A percentile compares a stretch with the other conserved stretches of the same genome.
Conservation (phyloP, 1,140 invertebrate genomes). For the Stegodyphus mimosarum region DNA sequence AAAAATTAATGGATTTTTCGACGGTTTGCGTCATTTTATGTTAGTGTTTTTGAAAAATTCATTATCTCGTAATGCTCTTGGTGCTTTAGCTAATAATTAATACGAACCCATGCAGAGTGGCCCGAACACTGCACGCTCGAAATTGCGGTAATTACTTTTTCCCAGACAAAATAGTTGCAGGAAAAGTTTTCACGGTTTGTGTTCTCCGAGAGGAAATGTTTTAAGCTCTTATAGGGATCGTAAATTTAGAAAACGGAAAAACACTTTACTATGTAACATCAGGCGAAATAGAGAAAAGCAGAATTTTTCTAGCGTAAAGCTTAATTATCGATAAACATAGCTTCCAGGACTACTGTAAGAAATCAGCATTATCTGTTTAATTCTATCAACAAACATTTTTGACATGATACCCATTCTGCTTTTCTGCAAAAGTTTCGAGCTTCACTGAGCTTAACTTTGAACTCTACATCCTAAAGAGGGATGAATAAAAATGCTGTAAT, state of each 20-base stretch:
- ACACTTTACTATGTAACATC: constrained; percentile 25
- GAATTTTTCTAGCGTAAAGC: constrained; percentile 8
- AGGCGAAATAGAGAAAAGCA: not conserved
- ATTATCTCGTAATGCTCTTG: constrained; percentile 51
- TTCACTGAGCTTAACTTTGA: too few species aligned
- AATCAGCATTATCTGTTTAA: constrained; percentile 43
- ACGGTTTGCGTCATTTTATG: constrained; percentile 58
- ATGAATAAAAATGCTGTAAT: too few species aligned
- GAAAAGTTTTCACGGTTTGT: constrained; percentile 54
- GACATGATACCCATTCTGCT: not conserved
- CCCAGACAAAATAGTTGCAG: constrained; percentile 50
- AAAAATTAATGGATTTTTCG: constrained; percentile 60
- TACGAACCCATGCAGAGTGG: constrained; percentile 45
- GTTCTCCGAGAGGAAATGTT: constrained; percentile 40
- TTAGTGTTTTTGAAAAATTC: constrained; percentile 59
- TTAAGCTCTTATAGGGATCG: constrained; percentile 51
- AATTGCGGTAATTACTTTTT: constrained; percentile 60
- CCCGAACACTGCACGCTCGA: constrained; percentile 27
- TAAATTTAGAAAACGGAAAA: constrained; percentile 56
- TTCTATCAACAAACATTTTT: constrained; percentile 37
- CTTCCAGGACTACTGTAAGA: constrained; percentile 29
- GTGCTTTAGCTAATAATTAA: constrained; percentile 59
- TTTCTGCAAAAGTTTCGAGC: not conserved
- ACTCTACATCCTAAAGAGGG: too few species aligned
- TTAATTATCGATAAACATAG: constrained; percentile 32